These are phyloP conservation scores for Polymixis flavicincta DNA, from an alignment of 2,888 invertebrate genomes.

Conservation along the genomic window DNA sequence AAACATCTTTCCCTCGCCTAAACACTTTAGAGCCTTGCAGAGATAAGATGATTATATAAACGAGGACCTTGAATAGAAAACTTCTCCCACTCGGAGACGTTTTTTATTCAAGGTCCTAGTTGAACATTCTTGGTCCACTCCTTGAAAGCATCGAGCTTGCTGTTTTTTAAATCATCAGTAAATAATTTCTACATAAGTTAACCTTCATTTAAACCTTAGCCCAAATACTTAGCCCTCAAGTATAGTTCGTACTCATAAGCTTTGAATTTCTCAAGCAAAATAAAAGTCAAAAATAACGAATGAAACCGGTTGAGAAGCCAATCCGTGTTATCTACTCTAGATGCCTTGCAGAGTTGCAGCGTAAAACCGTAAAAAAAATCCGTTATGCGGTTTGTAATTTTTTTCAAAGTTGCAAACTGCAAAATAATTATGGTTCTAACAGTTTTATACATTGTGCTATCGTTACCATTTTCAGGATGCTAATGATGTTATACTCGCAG, in stretches of 20 bases:
- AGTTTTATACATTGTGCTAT: background rate
- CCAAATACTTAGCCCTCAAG: conserved; percentile 25
- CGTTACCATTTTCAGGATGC: background rate
- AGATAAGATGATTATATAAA: conserved; percentile 7
- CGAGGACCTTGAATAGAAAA: conserved; percentile 6
- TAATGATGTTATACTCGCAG: no score
- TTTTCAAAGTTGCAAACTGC: conserved; percentile 5
- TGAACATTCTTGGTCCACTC: background rate
- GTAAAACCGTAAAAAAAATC: conserved; percentile 19
- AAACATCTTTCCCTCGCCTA: background rate
- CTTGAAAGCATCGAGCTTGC: background rate
- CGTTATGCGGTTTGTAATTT: background rate
- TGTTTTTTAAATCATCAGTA: background rate
- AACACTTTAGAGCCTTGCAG: background rate
- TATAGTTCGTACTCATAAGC: conserved; percentile 9
- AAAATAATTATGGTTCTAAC: background rate
- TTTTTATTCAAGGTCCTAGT: no score
- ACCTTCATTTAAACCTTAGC: conserved; percentile 24
- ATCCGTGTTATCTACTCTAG: conserved; percentile 45
- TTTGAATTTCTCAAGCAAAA: background rate
- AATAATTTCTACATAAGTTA: background rate
- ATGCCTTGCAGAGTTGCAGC: conserved; percentile 1
- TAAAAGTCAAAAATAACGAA: conserved; percentile 26
- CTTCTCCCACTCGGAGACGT: no score
- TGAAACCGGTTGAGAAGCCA: conserved; percentile 47